These are phyloP conservation scores for Pedicia rivosa DNA, from an alignment of 2,888 invertebrate species.

Conservation along the genomic window DNA sequence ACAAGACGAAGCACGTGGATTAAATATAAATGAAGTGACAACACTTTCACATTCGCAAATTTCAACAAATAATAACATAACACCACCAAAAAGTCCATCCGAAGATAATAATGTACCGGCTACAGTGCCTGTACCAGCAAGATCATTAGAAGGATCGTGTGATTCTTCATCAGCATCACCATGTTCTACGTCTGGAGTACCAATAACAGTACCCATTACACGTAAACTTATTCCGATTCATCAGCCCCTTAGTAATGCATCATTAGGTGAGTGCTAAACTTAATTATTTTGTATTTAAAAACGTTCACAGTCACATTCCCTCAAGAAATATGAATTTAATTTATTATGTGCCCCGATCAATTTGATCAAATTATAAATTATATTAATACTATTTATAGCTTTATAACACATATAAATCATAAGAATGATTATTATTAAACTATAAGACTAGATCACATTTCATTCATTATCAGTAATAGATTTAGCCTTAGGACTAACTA, in stretches of 20 bases:
- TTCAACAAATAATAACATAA: conserved; percentile 4
- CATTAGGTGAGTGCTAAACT: background rate
- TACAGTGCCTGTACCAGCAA: conserved; percentile 28
- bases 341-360: too few species aligned
- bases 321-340: background rate
- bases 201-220: conserved; percentile 26
- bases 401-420: too few species aligned
- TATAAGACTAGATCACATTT: too few species aligned
- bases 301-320: background rate
- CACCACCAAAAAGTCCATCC: conserved; percentile 12
- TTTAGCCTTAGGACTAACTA: too few species aligned
- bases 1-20: conserved; percentile 57
- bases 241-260: conserved; percentile 26
- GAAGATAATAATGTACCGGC: conserved; percentile 23
- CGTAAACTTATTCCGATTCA: conserved; percentile 32
- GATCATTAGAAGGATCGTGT: conserved; percentile 32
- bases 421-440: too few species aligned
- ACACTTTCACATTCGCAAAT: conserved; percentile 25
- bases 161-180: conserved; percentile 46
- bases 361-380: too few species aligned
- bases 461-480: too few species aligned
- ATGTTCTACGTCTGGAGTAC: conserved; percentile 33
- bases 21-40: conserved; percentile 33
- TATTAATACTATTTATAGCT: too few species aligned
- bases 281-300: background rate